phyloP scores from a whole-genome alignment of 2,888 invertebrate species.

The Apantesis nais region DNA sequence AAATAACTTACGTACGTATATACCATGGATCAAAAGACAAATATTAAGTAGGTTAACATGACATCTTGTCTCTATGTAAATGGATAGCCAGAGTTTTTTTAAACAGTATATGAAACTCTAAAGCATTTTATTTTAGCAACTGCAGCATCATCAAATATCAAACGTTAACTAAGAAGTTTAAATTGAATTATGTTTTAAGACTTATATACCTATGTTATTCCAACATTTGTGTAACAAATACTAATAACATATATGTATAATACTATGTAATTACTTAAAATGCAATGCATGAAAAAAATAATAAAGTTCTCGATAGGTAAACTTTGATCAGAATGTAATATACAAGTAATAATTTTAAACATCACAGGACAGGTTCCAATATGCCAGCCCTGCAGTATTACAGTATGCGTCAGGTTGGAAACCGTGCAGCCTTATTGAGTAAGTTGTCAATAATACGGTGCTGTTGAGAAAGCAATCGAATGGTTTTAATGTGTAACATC shows the following conservation, averaged over 20 bases:
- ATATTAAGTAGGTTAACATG: background rate
- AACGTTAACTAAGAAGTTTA: background rate
- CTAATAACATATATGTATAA: no score
- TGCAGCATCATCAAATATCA: background rate
- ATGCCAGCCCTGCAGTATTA: background rate
- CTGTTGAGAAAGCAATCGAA: background rate
- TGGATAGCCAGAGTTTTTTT: background rate
- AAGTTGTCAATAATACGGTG: background rate
- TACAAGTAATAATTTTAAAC: background rate
- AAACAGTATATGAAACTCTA: background rate
- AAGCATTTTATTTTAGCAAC: background rate
- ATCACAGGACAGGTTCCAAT: background rate
- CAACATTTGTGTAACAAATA: no score
- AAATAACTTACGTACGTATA: background rate
- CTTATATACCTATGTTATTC: background rate
- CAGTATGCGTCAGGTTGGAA: background rate
- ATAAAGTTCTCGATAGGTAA: background rate
- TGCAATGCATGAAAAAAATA: no score
- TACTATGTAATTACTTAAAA: no score
- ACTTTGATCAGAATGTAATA: background rate
- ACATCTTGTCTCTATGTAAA: background rate
- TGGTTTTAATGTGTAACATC: background rate
- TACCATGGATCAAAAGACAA: constrained; percentile 1
- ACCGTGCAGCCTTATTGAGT: background rate
- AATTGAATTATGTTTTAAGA: background rate